Conservation (phyloP, 2,113 vertebrate genomes). For the Psittacus erithacus region DNA sequence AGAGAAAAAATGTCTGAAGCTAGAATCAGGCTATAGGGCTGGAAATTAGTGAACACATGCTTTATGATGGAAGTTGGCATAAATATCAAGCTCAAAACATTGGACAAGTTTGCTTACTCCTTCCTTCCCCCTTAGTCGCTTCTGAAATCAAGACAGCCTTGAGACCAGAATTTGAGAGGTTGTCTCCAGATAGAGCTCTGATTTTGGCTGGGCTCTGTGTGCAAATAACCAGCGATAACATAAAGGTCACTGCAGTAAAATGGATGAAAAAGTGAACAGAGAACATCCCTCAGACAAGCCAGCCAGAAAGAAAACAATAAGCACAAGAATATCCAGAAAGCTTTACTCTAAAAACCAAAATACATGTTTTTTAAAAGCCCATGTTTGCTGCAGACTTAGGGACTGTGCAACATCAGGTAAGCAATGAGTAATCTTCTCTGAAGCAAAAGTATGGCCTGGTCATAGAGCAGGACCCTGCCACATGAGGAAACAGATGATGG, state of each 20-base stretch:
- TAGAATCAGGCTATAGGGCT: background rate
- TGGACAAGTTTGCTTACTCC: background rate
- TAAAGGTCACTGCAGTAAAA: background rate
- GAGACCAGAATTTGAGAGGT: background rate
- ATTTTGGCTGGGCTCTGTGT: background rate
- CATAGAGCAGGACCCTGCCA: background rate
- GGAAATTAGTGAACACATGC: background rate
- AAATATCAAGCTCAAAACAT: background rate
- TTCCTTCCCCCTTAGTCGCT: background rate
- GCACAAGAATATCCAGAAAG: background rate
- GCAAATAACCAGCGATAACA: background rate
- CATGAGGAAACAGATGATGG: background rate
- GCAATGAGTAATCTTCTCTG: background rate
- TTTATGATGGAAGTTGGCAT: background rate
- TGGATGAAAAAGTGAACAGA: background rate
- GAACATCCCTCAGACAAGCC: background rate
- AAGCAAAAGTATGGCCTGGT: background rate
- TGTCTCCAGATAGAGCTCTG: background rate
- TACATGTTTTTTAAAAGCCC: background rate
- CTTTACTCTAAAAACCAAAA: background rate
- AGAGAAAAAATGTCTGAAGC: background rate
- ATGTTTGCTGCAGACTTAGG: background rate
- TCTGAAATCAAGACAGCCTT: background rate
- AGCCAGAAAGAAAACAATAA: background rate
- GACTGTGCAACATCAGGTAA: background rate